A percentile compares a stretch with the other conserved stretches of the same genome.
phyloP scores from a whole-genome alignment of 2,797 vertebrate genomes.

The Pantherophis alleghaniensis region DNA sequence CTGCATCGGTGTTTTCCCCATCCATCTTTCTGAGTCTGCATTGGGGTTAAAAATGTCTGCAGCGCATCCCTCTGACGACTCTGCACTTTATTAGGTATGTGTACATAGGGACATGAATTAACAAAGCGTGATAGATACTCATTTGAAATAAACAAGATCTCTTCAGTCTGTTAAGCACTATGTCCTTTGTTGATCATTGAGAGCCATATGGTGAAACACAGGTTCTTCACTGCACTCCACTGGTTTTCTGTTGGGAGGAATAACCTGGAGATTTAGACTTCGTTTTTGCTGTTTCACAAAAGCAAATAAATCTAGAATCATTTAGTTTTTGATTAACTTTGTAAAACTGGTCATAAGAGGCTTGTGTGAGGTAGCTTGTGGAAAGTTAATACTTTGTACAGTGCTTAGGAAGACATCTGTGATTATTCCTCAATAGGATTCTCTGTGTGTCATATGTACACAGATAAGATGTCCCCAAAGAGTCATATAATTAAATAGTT shows the following conservation, averaged over 20 bases:
- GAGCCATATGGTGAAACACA: conserved; percentile 1
- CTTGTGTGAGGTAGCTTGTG: not conserved
- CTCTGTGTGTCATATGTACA: not conserved
- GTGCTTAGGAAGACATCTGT: conserved; percentile 16
- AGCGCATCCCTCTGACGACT: not conserved
- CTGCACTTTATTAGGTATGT: not conserved
- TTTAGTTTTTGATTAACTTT: conserved; percentile 1
- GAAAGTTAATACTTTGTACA: conserved; percentile 18
- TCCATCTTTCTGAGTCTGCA: not conserved
- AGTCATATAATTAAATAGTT: not conserved
- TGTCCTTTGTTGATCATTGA: conserved; percentile 6
- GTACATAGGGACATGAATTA: not conserved
- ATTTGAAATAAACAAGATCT: not conserved
- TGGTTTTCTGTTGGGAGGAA: not conserved
- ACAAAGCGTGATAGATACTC: not conserved
- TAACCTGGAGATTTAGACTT: not conserved
- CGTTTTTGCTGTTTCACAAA: conserved; percentile 1
- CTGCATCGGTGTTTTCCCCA: not conserved
- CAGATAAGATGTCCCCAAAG: conserved; percentile 7
- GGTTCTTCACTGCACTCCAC: not conserved
- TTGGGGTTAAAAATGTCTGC: not conserved
- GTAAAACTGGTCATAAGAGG: conserved; percentile 9
- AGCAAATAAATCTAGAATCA: conserved; percentile 13
- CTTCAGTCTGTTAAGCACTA: not conserved
- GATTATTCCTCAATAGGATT: not conserved